These are phyloP conservation scores for Tolypeutes matacus DNA, from an alignment of 2,797 vertebrate genomes.

Conservation along the genomic window DNA sequence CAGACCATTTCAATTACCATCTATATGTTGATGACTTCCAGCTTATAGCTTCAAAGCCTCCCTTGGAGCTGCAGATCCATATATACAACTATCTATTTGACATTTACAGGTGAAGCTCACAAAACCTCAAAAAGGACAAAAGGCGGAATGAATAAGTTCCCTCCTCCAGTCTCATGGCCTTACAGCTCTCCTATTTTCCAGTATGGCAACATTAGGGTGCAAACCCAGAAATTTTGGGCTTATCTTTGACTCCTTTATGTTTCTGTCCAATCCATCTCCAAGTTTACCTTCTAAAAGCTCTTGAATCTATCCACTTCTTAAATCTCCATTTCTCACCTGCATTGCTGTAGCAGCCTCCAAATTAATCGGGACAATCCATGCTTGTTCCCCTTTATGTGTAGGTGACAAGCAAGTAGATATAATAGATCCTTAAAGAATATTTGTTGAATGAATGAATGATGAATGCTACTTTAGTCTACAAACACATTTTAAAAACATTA, in stretches of 20 bases:
- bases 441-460: neutral
- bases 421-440: neutral
- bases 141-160: neutral
- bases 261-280: neutral
- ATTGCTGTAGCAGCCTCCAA: neutral
- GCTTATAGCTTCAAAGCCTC: neutral
- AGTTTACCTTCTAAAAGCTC: constrained; percentile 12
- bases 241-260: neutral
- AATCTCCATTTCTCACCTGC: neutral
- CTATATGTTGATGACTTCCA: neutral
- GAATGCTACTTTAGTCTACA: neutral
- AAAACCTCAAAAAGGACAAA: neutral
- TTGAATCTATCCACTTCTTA: neutral
- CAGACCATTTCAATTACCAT: neutral
- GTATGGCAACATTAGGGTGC: neutral
- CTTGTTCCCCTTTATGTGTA: neutral
- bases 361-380: too few relatives aligned
- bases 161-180: neutral
- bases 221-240: neutral
- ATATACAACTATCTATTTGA: neutral
- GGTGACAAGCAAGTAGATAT: too few relatives aligned
- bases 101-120: neutral
- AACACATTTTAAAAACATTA: neutral
- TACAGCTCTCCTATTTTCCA: neutral
- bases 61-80: neutral